Conservation (phyloP, 2,113 vertebrate species). For the Oryzias curvinotus region DNA sequence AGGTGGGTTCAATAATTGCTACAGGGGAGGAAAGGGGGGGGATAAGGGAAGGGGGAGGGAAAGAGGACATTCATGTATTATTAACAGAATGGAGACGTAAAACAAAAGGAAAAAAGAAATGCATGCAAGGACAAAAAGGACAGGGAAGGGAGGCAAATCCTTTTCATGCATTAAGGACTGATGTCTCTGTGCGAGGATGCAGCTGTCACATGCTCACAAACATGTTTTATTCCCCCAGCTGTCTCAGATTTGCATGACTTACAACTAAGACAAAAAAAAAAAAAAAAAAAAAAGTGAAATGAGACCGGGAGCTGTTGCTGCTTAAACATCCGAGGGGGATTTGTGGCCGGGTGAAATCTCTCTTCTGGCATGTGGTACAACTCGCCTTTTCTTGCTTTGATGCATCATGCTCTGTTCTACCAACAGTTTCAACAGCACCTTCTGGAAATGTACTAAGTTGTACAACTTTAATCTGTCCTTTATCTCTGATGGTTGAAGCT, state of each 20-base stretch:
- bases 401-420: slow-evolving; percentile 43
- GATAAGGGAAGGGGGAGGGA: slow-evolving; percentile 81
- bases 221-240: slow-evolving; percentile 4
- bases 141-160: slow-evolving; percentile 63
- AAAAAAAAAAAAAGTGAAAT: slow-evolving; percentile 10
- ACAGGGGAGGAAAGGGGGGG: slow-evolving; percentile 81
- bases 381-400: slow-evolving; percentile 27
- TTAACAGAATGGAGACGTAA: slow-evolving; percentile 84
- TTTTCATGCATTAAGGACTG: slow-evolving; percentile 46
- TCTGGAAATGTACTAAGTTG: slow-evolving; percentile 54
- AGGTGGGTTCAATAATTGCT: slow-evolving; percentile 98
- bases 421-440: slow-evolving; percentile 47
- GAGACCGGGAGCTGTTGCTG: slow-evolving; percentile 11
- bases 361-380: slow-evolving; percentile 25
- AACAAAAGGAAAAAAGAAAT: slow-evolving; percentile 58
- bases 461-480: slow-evolving; percentile 45
- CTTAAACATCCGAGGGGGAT: slow-evolving; percentile 18
- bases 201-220: slow-evolving; percentile 50
- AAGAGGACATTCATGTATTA: slow-evolving; percentile 94
- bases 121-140: slow-evolving; percentile 70
- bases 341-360: slow-evolving; percentile 28
- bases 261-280: slow-evolving; percentile 11
- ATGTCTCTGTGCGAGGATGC: slow-evolving; percentile 50
- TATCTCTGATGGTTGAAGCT: slow-evolving; percentile 34
- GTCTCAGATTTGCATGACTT: slow-evolving; percentile 33